phyloP scores from a whole-genome alignment of 2,113 vertebrate genomes.

The Centropus bengalensis region DNA sequence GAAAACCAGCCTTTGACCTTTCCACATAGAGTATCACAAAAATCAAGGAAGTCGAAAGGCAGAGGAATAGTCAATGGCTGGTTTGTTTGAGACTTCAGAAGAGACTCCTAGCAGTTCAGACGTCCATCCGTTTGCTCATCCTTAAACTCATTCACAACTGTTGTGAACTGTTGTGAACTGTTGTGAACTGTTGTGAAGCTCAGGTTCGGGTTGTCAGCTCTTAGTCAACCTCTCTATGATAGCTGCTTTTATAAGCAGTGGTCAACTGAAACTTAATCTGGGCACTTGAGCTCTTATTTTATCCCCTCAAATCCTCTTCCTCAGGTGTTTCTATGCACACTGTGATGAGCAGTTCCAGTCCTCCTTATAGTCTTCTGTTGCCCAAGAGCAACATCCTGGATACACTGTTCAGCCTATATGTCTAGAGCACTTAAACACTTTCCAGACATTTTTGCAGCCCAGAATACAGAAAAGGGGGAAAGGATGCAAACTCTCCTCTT shows the following conservation, averaged over 20 bases:
- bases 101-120: not conserved
- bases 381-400: not conserved
- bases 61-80: not conserved
- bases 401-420: rapidly evolving
- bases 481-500: not conserved
- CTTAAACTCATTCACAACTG: not conserved
- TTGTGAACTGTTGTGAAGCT: not conserved
- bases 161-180: no score
- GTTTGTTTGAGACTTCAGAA: not conserved
- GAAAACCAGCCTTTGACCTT: not conserved
- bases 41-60: not conserved
- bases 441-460: not conserved
- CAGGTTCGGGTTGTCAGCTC: not conserved
- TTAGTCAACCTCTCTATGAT: not conserved
- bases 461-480: not conserved
- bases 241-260: not conserved
- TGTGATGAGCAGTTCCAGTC: not conserved
- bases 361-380: rapidly evolving
- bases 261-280: not conserved
- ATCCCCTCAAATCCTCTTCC: not conserved
- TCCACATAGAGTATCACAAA: not conserved
- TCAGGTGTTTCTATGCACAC: rapidly evolving
- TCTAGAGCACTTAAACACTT: not conserved
- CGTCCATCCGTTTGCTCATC: not conserved
- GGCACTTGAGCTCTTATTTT: not conserved